Evolutionary conservation across 2,797 vertebrate species (phyloP).

Genomic region (Melanotaenia maccullochi): DNA sequence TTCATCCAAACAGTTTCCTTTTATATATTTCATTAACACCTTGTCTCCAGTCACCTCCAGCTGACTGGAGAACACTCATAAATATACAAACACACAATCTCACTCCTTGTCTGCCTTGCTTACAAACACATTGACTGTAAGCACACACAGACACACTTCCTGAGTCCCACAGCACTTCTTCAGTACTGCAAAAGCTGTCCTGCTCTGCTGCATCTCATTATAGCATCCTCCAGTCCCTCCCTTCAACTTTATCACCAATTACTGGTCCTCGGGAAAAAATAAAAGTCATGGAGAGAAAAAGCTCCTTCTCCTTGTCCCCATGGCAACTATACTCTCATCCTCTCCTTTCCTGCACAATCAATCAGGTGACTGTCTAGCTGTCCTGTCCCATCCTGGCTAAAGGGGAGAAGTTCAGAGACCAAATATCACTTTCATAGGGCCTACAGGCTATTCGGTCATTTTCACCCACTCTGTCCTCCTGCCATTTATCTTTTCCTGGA

Average conservation of each 20-base stretch:
- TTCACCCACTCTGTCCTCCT: conserved; percentile 7
- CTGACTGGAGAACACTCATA: conserved; percentile 32
- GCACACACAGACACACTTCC: conserved; percentile 21
- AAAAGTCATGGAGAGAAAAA: conserved; percentile 18
- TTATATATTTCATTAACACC: conserved; percentile 62
- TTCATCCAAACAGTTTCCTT: conserved; percentile 40
- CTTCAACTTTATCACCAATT: conserved; percentile 72
- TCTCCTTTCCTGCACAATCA: conserved; percentile 62
- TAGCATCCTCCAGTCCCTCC: conserved; percentile 45
- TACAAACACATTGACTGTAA: conserved; percentile 14
- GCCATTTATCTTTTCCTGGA: conserved; percentile 3
- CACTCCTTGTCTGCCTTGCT: not conserved
- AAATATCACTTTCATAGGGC: conserved; percentile 37
- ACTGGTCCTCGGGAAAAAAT: conserved; percentile 48
- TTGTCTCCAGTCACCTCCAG: conserved; percentile 59
- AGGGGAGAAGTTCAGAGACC: conserved; percentile 40
- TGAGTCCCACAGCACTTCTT: conserved; percentile 49
- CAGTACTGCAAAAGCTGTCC: conserved; percentile 24
- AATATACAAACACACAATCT: conserved; percentile 4
- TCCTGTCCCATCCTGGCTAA: conserved; percentile 33
- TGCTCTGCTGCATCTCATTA: conserved; percentile 51
- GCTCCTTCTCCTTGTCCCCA: conserved; percentile 57
- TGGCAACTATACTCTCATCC: conserved; percentile 68
- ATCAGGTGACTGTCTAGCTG: conserved; percentile 58
- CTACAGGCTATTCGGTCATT: conserved; percentile 23